These are phyloP conservation scores for Parasteatoda tepidariorum DNA, from an alignment of 1,140 invertebrate species.

Conservation along the genomic window DNA sequence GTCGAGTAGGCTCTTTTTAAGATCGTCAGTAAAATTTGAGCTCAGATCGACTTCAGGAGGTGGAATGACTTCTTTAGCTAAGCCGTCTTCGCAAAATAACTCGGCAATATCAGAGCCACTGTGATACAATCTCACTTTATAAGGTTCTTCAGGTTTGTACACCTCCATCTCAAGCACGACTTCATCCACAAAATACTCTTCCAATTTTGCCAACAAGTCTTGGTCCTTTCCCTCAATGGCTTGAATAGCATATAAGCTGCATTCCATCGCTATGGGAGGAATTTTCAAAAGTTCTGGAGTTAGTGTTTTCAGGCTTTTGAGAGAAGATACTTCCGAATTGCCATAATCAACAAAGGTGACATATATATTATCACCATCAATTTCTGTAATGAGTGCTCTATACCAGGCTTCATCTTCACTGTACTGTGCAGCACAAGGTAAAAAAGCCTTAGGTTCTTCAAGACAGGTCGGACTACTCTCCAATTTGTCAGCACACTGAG, in stretches of 20 bases:
- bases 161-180: slow-evolving; percentile 33
- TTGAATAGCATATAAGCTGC: slow-evolving; percentile 25
- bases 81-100: slow-evolving; percentile 9
- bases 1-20: background rate
- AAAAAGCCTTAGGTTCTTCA: background rate
- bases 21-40: background rate
- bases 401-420: slow-evolving; percentile 82
- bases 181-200: slow-evolving; percentile 34
- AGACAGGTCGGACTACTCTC: background rate
- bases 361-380: slow-evolving; percentile 76
- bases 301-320: slow-evolving; percentile 75
- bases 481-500: background rate
- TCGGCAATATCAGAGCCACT: slow-evolving; percentile 10
- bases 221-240: slow-evolving; percentile 14
- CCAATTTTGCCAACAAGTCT: slow-evolving; percentile 23
- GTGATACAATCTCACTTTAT: slow-evolving; percentile 15
- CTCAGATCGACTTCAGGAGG: background rate
- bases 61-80: slow-evolving; percentile 5
- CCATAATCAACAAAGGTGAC: slow-evolving; percentile 76
- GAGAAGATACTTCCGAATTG: slow-evolving; percentile 63
- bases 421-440: slow-evolving; percentile 77
- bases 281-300: slow-evolving; percentile 76
- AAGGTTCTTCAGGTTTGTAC: background rate
- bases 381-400: slow-evolving; percentile 80
- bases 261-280: slow-evolving; percentile 67